phyloP scores from a whole-genome alignment of 2,888 invertebrate species.

The Automeris io region DNA sequence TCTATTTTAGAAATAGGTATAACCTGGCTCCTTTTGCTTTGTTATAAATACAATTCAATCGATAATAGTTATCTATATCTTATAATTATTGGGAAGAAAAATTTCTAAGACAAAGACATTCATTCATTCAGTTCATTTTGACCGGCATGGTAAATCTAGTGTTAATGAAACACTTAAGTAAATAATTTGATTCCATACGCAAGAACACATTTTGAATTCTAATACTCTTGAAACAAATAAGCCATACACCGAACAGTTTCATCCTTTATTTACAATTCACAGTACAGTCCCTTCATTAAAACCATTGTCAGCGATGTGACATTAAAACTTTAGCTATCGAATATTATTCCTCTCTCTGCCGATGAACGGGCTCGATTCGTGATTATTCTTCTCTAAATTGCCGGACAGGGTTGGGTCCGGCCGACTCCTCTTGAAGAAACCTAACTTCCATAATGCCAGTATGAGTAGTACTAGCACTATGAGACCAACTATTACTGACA shows the following conservation, averaged over 20 bases:
- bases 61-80: too few species aligned
- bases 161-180: too few species aligned
- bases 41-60: too few species aligned
- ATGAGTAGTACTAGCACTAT: conserved; percentile 88
- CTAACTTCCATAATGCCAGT: conserved; percentile 89
- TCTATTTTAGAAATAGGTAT: too few species aligned
- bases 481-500: conserved; percentile 90
- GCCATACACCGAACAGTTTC: conserved; percentile 1
- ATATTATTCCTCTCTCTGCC: conserved; percentile 61
- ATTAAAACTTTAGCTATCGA: conserved; percentile 52
- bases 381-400: conserved; percentile 83
- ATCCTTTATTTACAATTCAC: conserved; percentile 5
- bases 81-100: too few species aligned
- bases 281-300: conserved; percentile 6
- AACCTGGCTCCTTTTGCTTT: too few species aligned
- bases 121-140: too few species aligned
- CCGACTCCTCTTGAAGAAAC: conserved; percentile 91
- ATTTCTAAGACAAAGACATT: too few species aligned
- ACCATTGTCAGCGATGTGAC: background rate
- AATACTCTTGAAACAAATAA: conserved; percentile 1
- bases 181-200: too few species aligned
- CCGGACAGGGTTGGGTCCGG: conserved; percentile 90
- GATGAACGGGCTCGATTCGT: conserved; percentile 82
- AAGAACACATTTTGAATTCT: too few species aligned
- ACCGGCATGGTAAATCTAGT: too few species aligned